Evolutionary conservation across 2,888 invertebrate genomes (phyloP).

Genomic region (Synergus umbraculus): DNA sequence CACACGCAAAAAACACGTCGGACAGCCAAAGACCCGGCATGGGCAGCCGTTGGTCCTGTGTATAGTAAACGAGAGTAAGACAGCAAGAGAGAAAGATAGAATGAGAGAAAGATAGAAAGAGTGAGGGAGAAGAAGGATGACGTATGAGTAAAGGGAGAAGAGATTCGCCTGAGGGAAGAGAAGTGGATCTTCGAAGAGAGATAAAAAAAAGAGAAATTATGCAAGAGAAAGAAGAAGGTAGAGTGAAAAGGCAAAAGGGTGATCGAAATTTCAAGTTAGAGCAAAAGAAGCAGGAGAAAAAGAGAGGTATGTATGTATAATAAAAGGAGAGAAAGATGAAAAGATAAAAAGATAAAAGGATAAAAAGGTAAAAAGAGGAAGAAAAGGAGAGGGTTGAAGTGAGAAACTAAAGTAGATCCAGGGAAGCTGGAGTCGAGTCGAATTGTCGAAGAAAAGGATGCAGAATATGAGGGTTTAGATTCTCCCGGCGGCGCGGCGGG

Average conservation of each 20-base stretch:
- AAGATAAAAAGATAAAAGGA: constrained; percentile 42
- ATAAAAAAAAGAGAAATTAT: constrained; percentile 6
- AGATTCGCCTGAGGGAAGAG: constrained; percentile 51
- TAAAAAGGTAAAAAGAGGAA: constrained; percentile 49
- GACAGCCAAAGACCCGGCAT: constrained; percentile 73
- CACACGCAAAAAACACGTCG: constrained; percentile 77
- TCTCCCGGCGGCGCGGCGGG: constrained; percentile 2
- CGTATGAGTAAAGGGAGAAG: constrained; percentile 49
- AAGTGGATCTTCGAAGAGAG: constrained; percentile 43
- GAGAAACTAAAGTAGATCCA: constrained; percentile 27
- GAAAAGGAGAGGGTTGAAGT: constrained; percentile 51
- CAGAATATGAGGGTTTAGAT: constrained; percentile 52
- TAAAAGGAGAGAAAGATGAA: background rate
- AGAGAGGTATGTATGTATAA: background rate
- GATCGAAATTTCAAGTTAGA: constrained; percentile 37
- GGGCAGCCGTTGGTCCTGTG: constrained; percentile 54
- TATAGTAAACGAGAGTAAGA: constrained; percentile 57
- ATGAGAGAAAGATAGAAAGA: constrained; percentile 47
- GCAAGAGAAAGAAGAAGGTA: constrained; percentile 23
- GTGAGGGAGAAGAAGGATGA: constrained; percentile 44
- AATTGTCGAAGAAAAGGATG: constrained; percentile 47
- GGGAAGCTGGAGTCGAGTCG: constrained; percentile 4
- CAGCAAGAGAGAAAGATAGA: constrained; percentile 46
- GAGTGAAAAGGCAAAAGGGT: background rate
- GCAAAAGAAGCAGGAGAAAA: constrained; percentile 6